Evolutionary conservation across 1,140 invertebrate species (phyloP), one percentile per base, ranked within the genome.

Genomic region (Drosophila erecta): DNA sequence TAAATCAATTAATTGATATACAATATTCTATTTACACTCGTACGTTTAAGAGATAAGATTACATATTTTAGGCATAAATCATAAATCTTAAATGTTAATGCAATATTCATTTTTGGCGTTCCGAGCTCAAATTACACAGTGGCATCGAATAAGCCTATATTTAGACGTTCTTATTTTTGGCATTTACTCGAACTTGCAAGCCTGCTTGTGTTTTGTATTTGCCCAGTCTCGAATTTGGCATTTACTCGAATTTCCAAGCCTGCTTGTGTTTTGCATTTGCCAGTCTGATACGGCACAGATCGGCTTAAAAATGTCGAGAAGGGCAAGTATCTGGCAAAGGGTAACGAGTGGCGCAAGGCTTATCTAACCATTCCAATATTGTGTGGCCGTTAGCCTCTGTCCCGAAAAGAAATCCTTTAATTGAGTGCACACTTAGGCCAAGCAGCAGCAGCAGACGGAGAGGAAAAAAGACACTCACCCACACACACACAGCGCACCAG

Each of bases 371-470:
- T 66, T 58, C 56, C 40, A 60, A 77, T 64, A 75, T 79, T 57
- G 53, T 30, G 50, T 37, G 65, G 80, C 46, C 55, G 56, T 70
- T 69, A 62, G 77, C 77, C 71, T 57, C 51, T 46, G 62, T 40
- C 44, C 57, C 33, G 17, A 55, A 61, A 75, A 80, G 51, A 86
- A 83, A 87, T 79, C 84, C 84, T 83, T 89, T 87, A 87, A 87
- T 87, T 87, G 79, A 87, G 84, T 89, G 84, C 84, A 83, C 84
- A 89, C 84, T 87, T 79, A 73, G 78, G 83, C 79, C 61, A 57
- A 57, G 44, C 59, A 74, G 58, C 61, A 57, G 44, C 59, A 74
- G 58, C 61, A 71, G 64, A 50, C 71, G 47, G 44, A 55, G 46
- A 15, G 24, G 2, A 53, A 57, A 38, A 54, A 62, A 38, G 47